A percentile compares a stretch with the other conserved stretches of the same genome.
These are phyloP conservation scores for Eupithecia exiguata DNA, from an alignment of 2,888 invertebrate species.

Conservation along the genomic window DNA sequence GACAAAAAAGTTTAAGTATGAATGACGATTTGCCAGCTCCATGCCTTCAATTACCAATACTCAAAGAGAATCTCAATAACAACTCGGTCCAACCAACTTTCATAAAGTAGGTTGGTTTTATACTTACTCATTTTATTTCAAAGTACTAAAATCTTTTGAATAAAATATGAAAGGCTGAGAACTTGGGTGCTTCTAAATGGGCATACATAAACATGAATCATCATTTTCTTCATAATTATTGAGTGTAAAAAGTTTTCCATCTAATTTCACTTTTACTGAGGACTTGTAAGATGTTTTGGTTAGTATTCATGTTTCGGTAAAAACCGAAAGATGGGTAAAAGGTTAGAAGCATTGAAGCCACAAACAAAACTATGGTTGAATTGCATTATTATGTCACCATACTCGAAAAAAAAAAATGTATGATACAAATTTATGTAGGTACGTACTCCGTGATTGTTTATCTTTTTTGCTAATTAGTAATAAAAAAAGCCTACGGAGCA, in stretches of 20 bases:
- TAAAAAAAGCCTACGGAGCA: too few relatives aligned
- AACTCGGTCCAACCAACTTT: neutral
- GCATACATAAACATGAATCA: conserved; percentile 51
- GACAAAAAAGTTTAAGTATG: too few relatives aligned
- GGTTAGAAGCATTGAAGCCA: too few relatives aligned
- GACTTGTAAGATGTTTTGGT: conserved; percentile 15
- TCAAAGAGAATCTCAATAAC: neutral
- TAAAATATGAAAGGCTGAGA: conserved; percentile 23
- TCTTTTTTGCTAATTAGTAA: too few relatives aligned
- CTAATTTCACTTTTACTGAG: conserved; percentile 41
- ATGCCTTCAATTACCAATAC: neutral
- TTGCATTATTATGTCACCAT: too few relatives aligned
- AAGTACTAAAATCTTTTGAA: conserved; percentile 36
- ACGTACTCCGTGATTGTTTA: too few relatives aligned
- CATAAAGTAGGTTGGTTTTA: neutral
- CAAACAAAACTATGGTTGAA: too few relatives aligned
- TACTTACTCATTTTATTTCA: neutral
- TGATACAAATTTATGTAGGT: too few relatives aligned
- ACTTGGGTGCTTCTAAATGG: conserved; percentile 42
- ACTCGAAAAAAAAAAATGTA: too few relatives aligned
- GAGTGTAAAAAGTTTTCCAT: conserved; percentile 46
- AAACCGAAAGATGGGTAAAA: too few relatives aligned
- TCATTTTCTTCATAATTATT: conserved; percentile 46
- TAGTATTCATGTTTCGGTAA: neutral
- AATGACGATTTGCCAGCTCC: too few relatives aligned